A percentile compares a stretch with the other conserved stretches of the same genome.
These are phyloP conservation scores for Aporophyla nigra DNA, from an alignment of 2,888 invertebrate genomes.

Conservation along the genomic window DNA sequence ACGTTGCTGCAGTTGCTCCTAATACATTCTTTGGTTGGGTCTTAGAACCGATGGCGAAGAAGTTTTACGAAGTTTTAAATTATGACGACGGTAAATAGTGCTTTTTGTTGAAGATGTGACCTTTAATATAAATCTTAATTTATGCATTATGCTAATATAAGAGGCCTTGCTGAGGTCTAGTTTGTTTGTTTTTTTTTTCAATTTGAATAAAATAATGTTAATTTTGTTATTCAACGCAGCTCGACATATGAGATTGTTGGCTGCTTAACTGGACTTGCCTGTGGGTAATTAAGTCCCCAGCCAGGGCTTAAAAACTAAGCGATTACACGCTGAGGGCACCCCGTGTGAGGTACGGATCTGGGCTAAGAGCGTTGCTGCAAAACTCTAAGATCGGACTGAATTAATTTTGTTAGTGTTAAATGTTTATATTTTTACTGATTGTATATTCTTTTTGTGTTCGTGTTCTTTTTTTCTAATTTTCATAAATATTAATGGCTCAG, in stretches of 20 bases:
- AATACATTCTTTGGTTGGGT: slow-evolving; percentile 7
- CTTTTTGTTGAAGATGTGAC: neutral
- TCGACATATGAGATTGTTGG: too few relatives aligned
- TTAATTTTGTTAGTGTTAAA: neutral
- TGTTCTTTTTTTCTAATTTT: neutral
- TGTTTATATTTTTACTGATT: neutral
- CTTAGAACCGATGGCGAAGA: neutral
- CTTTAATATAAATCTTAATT: neutral
- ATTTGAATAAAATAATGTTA: neutral
- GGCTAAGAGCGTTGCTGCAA: too few relatives aligned
- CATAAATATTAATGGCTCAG: neutral
- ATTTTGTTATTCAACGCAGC: neutral
- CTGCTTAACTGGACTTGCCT: too few relatives aligned
- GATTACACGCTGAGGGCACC: too few relatives aligned
- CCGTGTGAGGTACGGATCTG: too few relatives aligned
- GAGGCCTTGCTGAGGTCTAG: neutral
- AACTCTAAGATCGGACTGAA: too few relatives aligned
- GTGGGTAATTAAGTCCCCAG: too few relatives aligned
- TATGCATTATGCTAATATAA: neutral
- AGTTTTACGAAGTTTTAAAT: neutral
- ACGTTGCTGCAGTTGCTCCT: slow-evolving; percentile 5
- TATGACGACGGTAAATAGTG: neutral
- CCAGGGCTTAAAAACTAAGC: too few relatives aligned
- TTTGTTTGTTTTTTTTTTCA: too few relatives aligned
- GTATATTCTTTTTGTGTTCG: neutral